Conservation (phyloP, 30 jellyfish, hydroid and myxozoan genomes). For the Clytia hemisphaerica region DNA sequence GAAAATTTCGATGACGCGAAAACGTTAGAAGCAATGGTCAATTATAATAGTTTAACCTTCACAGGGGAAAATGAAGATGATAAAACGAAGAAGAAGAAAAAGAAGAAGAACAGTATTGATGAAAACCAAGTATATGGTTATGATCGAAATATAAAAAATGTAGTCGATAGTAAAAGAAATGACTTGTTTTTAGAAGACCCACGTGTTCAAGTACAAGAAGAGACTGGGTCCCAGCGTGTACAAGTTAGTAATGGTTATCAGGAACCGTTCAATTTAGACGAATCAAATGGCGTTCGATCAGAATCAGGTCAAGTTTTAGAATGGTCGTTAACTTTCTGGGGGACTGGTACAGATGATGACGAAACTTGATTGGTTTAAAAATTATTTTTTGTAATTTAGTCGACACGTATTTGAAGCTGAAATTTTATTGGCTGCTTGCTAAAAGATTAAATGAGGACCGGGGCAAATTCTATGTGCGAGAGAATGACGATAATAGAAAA, state of each 20-base stretch:
- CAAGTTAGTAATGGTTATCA: slow-evolving; percentile 99
- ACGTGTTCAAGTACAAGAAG: slow-evolving; percentile 97
- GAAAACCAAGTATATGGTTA: slow-evolving; percentile 93
- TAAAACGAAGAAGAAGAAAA: too few relatives aligned
- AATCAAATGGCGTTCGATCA: slow-evolving; percentile 56
- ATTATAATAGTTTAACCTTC: too few relatives aligned
- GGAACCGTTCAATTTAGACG: slow-evolving; percentile 83
- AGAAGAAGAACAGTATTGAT: slow-evolving; percentile 60
- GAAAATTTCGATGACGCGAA: too few relatives aligned
- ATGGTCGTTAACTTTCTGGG: slow-evolving; percentile 88
- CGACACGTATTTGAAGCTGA: too few relatives aligned
- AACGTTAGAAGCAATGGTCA: too few relatives aligned
- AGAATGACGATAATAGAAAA: too few relatives aligned
- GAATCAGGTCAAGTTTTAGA: slow-evolving; percentile 95
- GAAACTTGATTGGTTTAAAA: slow-evolving; percentile 14
- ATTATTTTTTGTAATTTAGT: too few relatives aligned
- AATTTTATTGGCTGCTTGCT: too few relatives aligned
- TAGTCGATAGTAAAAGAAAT: slow-evolving; percentile 72
- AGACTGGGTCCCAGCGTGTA: slow-evolving; percentile 98
- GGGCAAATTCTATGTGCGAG: too few relatives aligned
- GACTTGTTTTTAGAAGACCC: slow-evolving; percentile 96
- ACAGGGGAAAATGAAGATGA: too few relatives aligned
- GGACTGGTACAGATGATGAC: slow-evolving; percentile 99
- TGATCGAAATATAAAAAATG: slow-evolving; percentile 81
- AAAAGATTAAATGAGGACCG: too few relatives aligned